Evolutionary conservation across 2,797 vertebrate species (phyloP).

Genomic region (Acipenser oxyrinchus): DNA sequence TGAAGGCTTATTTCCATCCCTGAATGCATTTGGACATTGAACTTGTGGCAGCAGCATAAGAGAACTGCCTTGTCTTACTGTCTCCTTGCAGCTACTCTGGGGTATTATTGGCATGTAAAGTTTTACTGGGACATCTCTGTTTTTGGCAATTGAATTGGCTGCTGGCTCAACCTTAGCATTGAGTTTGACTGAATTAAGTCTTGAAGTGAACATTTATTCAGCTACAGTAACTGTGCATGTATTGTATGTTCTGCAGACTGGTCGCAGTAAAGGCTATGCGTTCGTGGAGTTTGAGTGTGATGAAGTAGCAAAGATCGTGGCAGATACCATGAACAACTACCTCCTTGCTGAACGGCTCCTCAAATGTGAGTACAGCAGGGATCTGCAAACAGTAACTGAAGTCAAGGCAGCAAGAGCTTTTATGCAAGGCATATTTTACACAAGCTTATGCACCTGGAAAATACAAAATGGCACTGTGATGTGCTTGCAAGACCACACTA

Average conservation of each 20-base stretch:
- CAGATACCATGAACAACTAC: conserved; percentile 95
- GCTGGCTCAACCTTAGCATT: neutral
- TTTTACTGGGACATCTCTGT: neutral
- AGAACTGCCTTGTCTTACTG: neutral
- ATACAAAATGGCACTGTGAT: neutral
- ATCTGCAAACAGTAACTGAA: too few relatives aligned
- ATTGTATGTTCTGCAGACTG: conserved; percentile 64
- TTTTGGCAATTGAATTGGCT: neutral
- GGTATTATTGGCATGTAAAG: too few relatives aligned
- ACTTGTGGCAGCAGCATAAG: neutral
- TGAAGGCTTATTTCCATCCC: too few relatives aligned
- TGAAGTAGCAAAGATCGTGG: conserved; percentile 89
- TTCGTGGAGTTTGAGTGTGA: conserved; percentile 87
- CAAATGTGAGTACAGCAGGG: conserved; percentile 65
- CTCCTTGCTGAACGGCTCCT: conserved; percentile 84
- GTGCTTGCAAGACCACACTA: neutral
- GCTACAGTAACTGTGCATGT: neutral
- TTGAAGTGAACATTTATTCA: neutral
- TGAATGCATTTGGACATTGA: too few relatives aligned
- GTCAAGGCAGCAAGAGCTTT: too few relatives aligned
- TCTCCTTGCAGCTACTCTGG: too few relatives aligned
- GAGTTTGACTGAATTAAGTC: neutral
- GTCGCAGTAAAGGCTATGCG: conserved; percentile 79
- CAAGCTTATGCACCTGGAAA: neutral
- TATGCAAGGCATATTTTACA: too few relatives aligned